phyloP scores from a whole-genome alignment of 2,888 invertebrate genomes.

The Parochlus steinenii region DNA sequence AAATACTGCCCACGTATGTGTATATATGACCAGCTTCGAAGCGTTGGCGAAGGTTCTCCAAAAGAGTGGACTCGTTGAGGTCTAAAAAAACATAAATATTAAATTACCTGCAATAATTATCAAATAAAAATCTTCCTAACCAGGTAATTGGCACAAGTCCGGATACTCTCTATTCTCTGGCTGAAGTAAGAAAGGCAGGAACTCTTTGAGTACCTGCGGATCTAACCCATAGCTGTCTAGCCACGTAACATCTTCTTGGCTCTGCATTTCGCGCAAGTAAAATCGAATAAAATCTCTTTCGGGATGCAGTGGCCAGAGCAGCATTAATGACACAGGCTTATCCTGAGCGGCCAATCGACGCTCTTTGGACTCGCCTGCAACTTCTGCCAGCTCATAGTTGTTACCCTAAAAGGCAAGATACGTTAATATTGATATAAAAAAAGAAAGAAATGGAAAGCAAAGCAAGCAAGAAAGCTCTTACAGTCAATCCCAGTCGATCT shows the following conservation, averaged over 20 bases:
- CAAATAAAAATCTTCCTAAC: constrained; percentile 12
- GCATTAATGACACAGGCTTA: constrained; percentile 68
- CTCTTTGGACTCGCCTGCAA: constrained; percentile 83
- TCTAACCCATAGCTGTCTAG: constrained; percentile 77
- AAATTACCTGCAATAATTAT: not conserved
- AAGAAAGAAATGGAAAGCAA: constrained; percentile 18
- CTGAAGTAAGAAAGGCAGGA: constrained; percentile 78
- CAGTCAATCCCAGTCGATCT: constrained; percentile 46
- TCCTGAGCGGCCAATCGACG: constrained; percentile 66
- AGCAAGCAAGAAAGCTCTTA: constrained; percentile 26
- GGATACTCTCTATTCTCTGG: constrained; percentile 89
- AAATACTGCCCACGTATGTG: constrained; percentile 88
- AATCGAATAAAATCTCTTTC: constrained; percentile 39
- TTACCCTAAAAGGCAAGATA: constrained; percentile 30
- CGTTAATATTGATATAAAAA: not conserved
- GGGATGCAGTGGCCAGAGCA: constrained; percentile 59
- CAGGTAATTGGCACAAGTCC: constrained; percentile 83
- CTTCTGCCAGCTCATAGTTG: constrained; percentile 70
- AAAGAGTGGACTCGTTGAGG: constrained; percentile 79
- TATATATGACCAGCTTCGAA: constrained; percentile 89
- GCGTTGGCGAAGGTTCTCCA: constrained; percentile 77
- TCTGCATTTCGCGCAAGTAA: constrained; percentile 73
- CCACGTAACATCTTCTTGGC: constrained; percentile 55
- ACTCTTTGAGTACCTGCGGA: constrained; percentile 82
- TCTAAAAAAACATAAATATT: constrained; percentile 30